These are phyloP conservation scores for Peromyscus aztecus DNA, from an alignment of 2,797 vertebrate species.

Conservation along the genomic window DNA sequence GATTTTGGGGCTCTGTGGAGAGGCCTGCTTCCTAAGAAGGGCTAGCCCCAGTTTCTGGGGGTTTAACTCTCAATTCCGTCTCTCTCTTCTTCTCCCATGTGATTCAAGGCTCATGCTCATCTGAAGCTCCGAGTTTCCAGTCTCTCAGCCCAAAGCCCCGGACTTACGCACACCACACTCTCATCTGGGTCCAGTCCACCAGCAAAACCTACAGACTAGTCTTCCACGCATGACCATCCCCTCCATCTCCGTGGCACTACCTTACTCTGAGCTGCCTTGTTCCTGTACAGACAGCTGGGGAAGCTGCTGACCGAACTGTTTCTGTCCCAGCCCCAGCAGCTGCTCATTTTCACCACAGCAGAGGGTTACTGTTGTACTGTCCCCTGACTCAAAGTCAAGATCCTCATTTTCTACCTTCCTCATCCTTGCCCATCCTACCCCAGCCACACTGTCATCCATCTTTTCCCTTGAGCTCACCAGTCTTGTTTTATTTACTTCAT, in stretches of 20 bases:
- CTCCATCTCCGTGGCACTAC: background rate
- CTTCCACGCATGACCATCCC: background rate
- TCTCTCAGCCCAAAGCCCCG: background rate
- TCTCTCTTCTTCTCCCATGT: background rate
- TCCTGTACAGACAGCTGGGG: background rate
- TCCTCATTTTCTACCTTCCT: background rate
- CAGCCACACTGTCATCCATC: fast-evolving
- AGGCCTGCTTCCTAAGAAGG: background rate
- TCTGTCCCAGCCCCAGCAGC: background rate
- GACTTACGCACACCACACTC: background rate
- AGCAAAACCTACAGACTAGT: background rate
- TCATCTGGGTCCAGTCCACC: background rate
- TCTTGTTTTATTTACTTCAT: fast-evolving
- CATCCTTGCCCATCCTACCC: background rate
- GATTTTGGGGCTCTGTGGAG: background rate
- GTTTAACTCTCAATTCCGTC: background rate
- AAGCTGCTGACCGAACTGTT: background rate
- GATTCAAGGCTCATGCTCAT: background rate
- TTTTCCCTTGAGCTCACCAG: no score
- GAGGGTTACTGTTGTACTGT: background rate
- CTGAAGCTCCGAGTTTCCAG: background rate
- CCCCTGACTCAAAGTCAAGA: background rate
- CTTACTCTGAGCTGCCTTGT: background rate
- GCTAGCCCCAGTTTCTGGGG: background rate
- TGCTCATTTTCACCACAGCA: background rate